These are phyloP conservation scores for Bombus polaris DNA, from an alignment of 1,140 invertebrate genomes.

Conservation along the genomic window DNA sequence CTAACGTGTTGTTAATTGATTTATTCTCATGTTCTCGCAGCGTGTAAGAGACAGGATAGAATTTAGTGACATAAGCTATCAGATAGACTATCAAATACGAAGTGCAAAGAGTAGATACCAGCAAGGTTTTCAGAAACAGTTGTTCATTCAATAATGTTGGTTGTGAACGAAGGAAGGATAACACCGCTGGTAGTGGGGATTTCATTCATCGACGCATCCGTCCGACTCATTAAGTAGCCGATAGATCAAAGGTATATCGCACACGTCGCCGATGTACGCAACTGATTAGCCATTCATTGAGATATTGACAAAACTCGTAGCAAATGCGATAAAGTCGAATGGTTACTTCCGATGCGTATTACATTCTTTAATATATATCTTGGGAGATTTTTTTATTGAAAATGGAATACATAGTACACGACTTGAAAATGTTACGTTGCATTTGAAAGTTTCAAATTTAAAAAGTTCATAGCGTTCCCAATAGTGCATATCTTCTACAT, in stretches of 20 bases:
- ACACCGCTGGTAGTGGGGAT: not conserved
- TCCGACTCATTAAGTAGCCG: not conserved
- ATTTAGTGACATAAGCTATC: not conserved
- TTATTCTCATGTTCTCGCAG: not conserved
- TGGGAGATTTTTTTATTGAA: no score
- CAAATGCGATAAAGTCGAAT: not conserved
- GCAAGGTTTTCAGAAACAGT: not conserved
- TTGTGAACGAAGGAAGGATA: not conserved
- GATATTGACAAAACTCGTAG: no score
- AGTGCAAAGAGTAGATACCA: not conserved
- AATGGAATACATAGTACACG: no score
- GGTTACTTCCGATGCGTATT: no score
- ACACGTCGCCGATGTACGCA: not conserved
- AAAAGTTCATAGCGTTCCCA: no score
- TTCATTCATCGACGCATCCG: constrained; percentile 17
- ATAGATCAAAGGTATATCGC: constrained; percentile 21
- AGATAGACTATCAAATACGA: not conserved
- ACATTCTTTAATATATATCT: no score
- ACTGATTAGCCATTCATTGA: not conserved
- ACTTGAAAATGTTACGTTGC: no score
- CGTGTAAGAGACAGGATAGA: not conserved
- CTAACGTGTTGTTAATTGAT: not conserved
- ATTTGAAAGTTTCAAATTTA: no score
- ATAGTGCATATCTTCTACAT: no score
- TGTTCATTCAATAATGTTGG: not conserved